Evolutionary conservation across 1,140 invertebrate genomes (phyloP).

Genomic region (Hycleus cichorii): DNA sequence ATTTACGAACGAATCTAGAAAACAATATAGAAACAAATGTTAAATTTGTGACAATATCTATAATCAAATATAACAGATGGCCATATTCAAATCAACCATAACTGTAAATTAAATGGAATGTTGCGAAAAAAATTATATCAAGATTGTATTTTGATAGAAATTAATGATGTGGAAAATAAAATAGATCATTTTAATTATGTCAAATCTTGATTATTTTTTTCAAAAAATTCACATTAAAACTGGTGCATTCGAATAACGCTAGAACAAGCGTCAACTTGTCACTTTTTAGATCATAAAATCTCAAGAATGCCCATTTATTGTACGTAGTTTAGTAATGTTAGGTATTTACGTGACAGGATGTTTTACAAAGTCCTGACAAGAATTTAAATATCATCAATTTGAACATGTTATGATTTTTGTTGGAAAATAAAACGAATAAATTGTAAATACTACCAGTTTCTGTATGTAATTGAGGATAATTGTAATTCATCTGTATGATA

Average conservation of each 20-base stretch:
- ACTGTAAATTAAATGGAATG: background rate
- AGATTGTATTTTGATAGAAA: no score
- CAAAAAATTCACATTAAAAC: background rate
- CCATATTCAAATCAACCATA: background rate
- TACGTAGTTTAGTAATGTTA: background rate
- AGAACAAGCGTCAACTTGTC: constrained; percentile 1
- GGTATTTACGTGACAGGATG: constrained; percentile 5
- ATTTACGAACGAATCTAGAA: constrained; percentile 99
- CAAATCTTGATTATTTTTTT: no score
- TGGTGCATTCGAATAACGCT: background rate
- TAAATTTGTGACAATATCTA: background rate
- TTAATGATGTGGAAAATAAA: no score
- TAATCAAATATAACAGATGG: background rate
- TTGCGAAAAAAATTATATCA: no score
- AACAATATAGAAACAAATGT: constrained; percentile 17
- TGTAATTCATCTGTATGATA: no score
- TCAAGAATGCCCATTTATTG: background rate
- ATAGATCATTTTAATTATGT: no score
- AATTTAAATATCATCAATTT: background rate
- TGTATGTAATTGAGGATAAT: no score
- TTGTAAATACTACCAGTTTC: no score
- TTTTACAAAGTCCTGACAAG: background rate
- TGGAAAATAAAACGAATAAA: no score
- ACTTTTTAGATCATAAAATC: constrained; percentile 4
- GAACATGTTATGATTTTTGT: no score